Evolutionary conservation across 2,113 vertebrate genomes (phyloP).

Genomic region (Percina caprodes): DNA sequence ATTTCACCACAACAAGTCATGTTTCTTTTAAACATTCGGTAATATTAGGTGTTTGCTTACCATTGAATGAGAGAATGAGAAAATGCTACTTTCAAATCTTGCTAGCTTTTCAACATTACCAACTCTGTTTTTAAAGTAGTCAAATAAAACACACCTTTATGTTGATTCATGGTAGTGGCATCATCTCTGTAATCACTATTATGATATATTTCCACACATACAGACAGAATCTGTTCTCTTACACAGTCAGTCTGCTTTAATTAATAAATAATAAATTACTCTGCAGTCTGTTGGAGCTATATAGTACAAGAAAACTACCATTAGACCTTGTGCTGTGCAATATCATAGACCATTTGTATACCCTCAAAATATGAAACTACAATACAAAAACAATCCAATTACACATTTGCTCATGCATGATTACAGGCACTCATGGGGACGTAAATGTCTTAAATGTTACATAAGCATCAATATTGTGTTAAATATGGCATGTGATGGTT

Average conservation of each 20-base stretch:
- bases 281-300: neutral
- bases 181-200: neutral
- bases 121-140: too few species aligned
- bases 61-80: too few species aligned
- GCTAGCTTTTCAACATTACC: too few species aligned
- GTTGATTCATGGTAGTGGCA: neutral
- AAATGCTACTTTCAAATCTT: too few species aligned
- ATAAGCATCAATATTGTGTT: neutral
- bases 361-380: neutral
- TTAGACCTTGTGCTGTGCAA: neutral
- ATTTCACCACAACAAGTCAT: too few species aligned
- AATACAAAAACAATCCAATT: constrained; percentile 15
- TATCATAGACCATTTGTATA: neutral
- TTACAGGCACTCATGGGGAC: neutral
- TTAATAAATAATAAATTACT: neutral
- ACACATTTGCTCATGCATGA: neutral
- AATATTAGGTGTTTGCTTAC: too few species aligned
- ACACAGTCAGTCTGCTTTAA: neutral
- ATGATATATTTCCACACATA: neutral
- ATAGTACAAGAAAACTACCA: neutral
- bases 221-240: neutral
- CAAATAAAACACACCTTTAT: too few species aligned
- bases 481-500: constrained; percentile 12
- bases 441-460: constrained; percentile 7
- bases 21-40: too few species aligned